These are phyloP conservation scores for Menidia menidia DNA, from an alignment of 2,797 vertebrate genomes.

Conservation along the genomic window DNA sequence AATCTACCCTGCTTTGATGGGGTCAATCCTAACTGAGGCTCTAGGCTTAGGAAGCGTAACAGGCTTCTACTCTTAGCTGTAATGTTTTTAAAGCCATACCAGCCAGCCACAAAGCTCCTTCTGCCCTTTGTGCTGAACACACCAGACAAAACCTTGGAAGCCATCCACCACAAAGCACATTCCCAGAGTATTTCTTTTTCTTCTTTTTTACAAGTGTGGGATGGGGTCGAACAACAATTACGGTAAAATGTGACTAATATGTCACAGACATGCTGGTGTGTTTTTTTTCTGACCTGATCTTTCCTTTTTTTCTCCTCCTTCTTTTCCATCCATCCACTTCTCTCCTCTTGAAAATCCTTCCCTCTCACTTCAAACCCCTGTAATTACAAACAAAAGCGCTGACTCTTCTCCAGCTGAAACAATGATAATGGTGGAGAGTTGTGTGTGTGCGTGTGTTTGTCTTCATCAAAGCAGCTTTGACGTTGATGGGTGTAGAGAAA, in stretches of 20 bases:
- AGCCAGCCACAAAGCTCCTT: conserved; percentile 76
- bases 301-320: conserved; percentile 49
- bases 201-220: conserved; percentile 78
- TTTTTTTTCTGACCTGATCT: conserved; percentile 72
- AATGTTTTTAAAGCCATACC: conserved; percentile 80
- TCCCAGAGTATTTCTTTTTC: conserved; percentile 77
- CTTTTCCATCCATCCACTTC: conserved; percentile 75
- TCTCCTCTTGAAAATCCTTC: conserved; percentile 72
- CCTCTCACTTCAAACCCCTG: conserved; percentile 81
- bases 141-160: conserved; percentile 83
- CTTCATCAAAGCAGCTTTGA: conserved; percentile 77
- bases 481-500: conserved; percentile 78
- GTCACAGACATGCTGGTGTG: conserved; percentile 82
- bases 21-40: conserved; percentile 74
- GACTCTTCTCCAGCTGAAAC: conserved; percentile 83
- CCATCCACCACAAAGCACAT: conserved; percentile 80
- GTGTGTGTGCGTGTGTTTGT: conserved; percentile 51
- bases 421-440: conserved; percentile 82
- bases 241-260: conserved; percentile 88
- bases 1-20: conserved; percentile 73
- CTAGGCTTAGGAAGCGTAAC: conserved; percentile 76
- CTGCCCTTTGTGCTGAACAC: conserved; percentile 80
- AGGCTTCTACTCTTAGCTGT: conserved; percentile 68
- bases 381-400: conserved; percentile 88
- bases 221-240: conserved; percentile 86